phyloP scores from a whole-genome alignment of 2,888 invertebrate species.

The Toxonevra muliebris region DNA sequence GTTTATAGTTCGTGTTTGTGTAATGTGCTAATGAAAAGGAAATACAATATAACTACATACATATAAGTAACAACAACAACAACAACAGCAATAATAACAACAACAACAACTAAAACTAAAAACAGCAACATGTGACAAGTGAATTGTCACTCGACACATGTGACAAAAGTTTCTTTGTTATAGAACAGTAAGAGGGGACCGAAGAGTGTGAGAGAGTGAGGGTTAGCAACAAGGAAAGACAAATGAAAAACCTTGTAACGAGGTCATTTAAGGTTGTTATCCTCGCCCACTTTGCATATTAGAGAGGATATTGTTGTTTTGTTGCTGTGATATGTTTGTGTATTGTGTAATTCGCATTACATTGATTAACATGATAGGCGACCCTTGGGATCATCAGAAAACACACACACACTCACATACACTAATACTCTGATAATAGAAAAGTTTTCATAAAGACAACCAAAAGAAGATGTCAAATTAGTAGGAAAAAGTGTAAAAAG shows the following conservation, averaged over 20 bases:
- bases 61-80: slow-evolving; percentile 4
- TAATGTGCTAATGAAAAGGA: slow-evolving; percentile 33
- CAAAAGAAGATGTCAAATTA: slow-evolving; percentile 3
- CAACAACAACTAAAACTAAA: slow-evolving; percentile 11
- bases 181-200: not conserved
- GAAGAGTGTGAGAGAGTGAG: too few relatives aligned
- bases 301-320: not conserved
- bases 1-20: slow-evolving; percentile 28
- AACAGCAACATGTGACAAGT: slow-evolving; percentile 31
- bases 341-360: slow-evolving; percentile 18
- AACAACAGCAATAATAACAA: not conserved
- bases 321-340: slow-evolving; percentile 3
- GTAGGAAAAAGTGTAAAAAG: slow-evolving; percentile 4
- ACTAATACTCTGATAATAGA: not conserved
- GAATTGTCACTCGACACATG: slow-evolving; percentile 32
- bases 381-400: slow-evolving; percentile 16
- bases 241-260: slow-evolving; percentile 29
- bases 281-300: slow-evolving; percentile 22
- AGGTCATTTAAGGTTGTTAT: slow-evolving; percentile 34
- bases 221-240: not conserved
- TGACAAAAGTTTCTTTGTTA: slow-evolving; percentile 29
- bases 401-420: slow-evolving; percentile 10
- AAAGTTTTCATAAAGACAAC: slow-evolving; percentile 8
- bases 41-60: slow-evolving; percentile 14
- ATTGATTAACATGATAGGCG: slow-evolving; percentile 32